Percentiles rank a stretch among this genome's conserved stretches.
Conservation (phyloP, 2,113 vertebrate genomes). For the Lycocorax pyrrhopterus region DNA sequence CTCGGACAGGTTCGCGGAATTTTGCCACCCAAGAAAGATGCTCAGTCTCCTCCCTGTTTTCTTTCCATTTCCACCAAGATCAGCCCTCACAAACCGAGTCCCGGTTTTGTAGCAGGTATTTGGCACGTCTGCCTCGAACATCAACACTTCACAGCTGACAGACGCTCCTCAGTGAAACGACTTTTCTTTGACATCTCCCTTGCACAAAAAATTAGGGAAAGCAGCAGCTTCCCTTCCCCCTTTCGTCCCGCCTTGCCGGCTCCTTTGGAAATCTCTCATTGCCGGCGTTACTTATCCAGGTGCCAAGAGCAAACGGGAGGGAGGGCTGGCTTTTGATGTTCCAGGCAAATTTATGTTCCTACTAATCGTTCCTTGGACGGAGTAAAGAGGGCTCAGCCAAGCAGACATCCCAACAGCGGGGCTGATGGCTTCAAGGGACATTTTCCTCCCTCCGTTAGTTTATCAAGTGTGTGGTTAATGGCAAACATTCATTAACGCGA, state of each 20-base stretch:
- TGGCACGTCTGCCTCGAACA: background rate
- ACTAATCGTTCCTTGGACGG: background rate
- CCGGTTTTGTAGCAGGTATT: background rate
- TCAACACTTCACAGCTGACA: background rate
- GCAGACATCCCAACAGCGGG: background rate
- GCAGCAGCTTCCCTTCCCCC: background rate
- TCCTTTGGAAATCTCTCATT: background rate
- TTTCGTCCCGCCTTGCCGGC: background rate
- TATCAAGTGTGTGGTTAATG: background rate
- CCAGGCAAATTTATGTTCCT: background rate
- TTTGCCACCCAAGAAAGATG: background rate
- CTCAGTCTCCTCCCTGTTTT: background rate
- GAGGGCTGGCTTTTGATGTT: background rate
- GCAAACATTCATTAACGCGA: background rate
- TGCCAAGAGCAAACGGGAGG: background rate
- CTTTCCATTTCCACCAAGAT: background rate
- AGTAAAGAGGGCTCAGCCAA: background rate
- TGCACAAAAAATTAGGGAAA: background rate
- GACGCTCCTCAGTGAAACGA: background rate
- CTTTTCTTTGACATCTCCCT: background rate
- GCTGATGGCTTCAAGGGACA: background rate
- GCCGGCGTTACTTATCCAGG: background rate
- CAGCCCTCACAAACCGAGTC: background rate
- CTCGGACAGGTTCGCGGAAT: rapidly evolving
- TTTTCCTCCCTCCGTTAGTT: background rate